phyloP scores from a whole-genome alignment of 2,797 vertebrate genomes.

The Gorsachius magnificus region DNA sequence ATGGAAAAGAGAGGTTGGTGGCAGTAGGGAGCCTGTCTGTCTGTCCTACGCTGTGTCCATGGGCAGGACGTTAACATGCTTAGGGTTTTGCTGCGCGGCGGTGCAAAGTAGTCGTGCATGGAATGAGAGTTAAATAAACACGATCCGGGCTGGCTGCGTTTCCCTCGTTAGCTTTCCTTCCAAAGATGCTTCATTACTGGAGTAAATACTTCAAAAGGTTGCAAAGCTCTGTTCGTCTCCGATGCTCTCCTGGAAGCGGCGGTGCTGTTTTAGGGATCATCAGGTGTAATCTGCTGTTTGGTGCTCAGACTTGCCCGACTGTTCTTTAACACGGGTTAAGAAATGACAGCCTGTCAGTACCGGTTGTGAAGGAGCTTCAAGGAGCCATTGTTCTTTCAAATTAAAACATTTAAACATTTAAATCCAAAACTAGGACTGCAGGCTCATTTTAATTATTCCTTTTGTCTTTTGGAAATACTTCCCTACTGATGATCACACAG shows the following conservation, averaged over 20 bases:
- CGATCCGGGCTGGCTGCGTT: fast-evolving
- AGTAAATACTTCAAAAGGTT: neutral
- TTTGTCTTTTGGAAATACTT: slow-evolving; percentile 71
- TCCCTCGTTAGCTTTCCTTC: neutral
- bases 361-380: slow-evolving; percentile 55
- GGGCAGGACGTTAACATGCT: neutral
- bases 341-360: slow-evolving; percentile 72
- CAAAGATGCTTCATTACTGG: neutral
- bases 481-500: slow-evolving; percentile 58
- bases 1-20: neutral
- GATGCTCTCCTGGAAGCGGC: neutral
- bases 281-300: slow-evolving; percentile 45
- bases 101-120: fast-evolving
- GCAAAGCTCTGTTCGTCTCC: neutral
- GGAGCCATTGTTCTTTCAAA: slow-evolving; percentile 77
- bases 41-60: fast-evolving
- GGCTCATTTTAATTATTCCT: slow-evolving; percentile 74
- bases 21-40: neutral
- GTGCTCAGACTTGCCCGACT: slow-evolving; percentile 43
- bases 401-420: slow-evolving; percentile 80
- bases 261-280: slow-evolving; percentile 45
- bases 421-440: slow-evolving; percentile 70
- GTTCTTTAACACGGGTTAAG: slow-evolving; percentile 51
- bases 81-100: neutral
- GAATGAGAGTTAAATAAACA: neutral